Evolutionary conservation across 2,113 vertebrate species (phyloP).

Genomic region (Micronycteris hirsuta): DNA sequence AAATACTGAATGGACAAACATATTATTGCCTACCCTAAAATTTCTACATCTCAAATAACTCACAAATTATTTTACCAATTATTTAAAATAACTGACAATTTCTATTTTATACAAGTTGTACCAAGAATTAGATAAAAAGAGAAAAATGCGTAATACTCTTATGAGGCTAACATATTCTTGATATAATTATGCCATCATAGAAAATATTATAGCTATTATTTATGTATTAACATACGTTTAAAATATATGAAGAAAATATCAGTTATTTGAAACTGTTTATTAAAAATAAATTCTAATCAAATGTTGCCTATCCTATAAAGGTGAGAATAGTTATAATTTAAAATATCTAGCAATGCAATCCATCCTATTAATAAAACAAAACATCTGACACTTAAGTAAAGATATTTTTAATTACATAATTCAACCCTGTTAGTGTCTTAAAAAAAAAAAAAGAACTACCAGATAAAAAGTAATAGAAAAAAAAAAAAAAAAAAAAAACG

Average conservation of each 20-base stretch:
- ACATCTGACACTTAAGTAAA: not conserved
- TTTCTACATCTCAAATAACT: not conserved
- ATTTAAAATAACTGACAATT: not conserved
- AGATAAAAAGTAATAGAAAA: not conserved
- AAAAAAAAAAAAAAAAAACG: not conserved
- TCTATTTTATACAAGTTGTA: not conserved
- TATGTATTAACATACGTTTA: not conserved
- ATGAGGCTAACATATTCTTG: not conserved
- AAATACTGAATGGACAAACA: not conserved
- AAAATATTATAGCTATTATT: not conserved
- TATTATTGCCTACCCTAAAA: not conserved
- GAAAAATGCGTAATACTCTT: not conserved
- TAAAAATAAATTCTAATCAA: not conserved
- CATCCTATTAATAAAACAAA: not conserved
- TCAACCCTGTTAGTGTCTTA: not conserved
- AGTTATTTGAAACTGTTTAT: not conserved
- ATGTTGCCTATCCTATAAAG: not conserved
- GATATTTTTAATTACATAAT: not conserved
- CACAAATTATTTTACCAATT: not conserved
- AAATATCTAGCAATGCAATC: not conserved
- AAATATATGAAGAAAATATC: not conserved
- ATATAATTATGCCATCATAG: not conserved
- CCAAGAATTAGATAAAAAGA: not conserved
- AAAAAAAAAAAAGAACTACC: not conserved
- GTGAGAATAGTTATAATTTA: not conserved